Base-by-base conservation (phyloP, 1,140 invertebrate genomes). In the Drosophila pectinifera region DNA sequence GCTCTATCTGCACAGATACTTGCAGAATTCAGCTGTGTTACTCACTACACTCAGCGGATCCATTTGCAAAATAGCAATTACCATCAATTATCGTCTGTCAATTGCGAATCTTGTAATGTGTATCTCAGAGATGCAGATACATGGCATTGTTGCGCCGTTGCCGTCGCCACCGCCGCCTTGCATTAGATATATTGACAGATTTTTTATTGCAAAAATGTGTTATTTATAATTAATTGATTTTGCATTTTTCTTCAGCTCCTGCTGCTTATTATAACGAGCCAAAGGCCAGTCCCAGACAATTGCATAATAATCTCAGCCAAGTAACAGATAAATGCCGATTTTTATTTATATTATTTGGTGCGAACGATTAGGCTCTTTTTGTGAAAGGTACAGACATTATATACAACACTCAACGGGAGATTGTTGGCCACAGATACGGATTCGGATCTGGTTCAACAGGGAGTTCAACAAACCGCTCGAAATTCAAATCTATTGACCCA, bases 401-500 rank as follows among this genome's bases (percentile, higher is more conserved):
- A 46, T 22, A 46, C n/a, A n/a, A n/a, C n/a, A n/a, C 57, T 70
- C 68, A 39, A 46, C 41, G 64, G 68, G 68, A 57, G 68, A 56
- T 70, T 70, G 64, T 69, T 51, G 49, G 48, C 18, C 6, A 18
- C 57, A 34, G 59, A 64, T 51, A 46, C 56, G 39, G 69, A 51
- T 55, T 70, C 20, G 36, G 22, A 74, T 20, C 46, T 38, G 57
- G 56, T 61, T 56, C 53, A 64, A 51, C 54, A 64, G 56, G 73
- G 73, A 81, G 81, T 85, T 85, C 81, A 86, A 81, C 80, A 85
- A 85, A 85, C 81, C 75, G 63, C 61, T 58, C 59, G 82, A 83
- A 88, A 88, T 88, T 86, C 70, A 64, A 85, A 86, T 83, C 83
- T 79, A 86, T 86, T 86, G 82, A 86, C 82, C 82, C 67, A 88